Conservation (phyloP, 2,888 invertebrate species). For the Cephus pulcher region DNA sequence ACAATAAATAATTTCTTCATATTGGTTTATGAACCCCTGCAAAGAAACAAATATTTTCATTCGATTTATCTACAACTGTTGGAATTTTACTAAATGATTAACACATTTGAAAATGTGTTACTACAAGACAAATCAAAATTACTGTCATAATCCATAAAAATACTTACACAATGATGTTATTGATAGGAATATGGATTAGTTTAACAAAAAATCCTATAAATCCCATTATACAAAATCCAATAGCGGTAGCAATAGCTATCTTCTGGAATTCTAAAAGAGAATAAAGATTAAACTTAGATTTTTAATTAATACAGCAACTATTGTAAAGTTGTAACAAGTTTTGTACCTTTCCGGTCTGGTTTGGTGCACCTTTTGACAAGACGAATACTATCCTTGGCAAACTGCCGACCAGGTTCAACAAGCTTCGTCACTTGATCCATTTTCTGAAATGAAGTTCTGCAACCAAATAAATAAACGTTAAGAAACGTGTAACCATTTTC, state of each 20-base stretch:
- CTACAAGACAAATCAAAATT: neutral
- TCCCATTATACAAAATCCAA: slow-evolving; percentile 99
- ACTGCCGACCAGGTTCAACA: slow-evolving; percentile 94
- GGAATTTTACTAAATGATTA: neutral
- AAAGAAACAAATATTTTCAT: slow-evolving; percentile 27
- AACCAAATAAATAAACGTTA: slow-evolving; percentile 26
- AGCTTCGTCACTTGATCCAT: slow-evolving; percentile 99
- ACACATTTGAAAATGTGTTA: neutral
- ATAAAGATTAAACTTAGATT: slow-evolving; percentile 6
- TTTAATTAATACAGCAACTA: slow-evolving; percentile 17
- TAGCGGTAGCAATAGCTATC: slow-evolving; percentile 98
- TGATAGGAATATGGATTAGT: slow-evolving; percentile 99
- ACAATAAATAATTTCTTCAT: slow-evolving; percentile 39
- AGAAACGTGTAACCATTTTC: neutral
- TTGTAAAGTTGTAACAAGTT: slow-evolving; percentile 2
- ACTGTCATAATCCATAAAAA: slow-evolving; percentile 56
- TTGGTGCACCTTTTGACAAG: slow-evolving; percentile 99
- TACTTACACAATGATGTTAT: slow-evolving; percentile 93
- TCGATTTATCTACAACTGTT: neutral
- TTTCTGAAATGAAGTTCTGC: slow-evolving; percentile 40
- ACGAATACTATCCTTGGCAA: slow-evolving; percentile 97
- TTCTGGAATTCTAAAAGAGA: slow-evolving; percentile 93
- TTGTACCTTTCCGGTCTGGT: slow-evolving; percentile 94
- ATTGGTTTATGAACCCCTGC: slow-evolving; percentile 55
- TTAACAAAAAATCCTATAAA: slow-evolving; percentile 99